Conservation (phyloP, 2,888 invertebrate species). For the Icerya purchasi region DNA sequence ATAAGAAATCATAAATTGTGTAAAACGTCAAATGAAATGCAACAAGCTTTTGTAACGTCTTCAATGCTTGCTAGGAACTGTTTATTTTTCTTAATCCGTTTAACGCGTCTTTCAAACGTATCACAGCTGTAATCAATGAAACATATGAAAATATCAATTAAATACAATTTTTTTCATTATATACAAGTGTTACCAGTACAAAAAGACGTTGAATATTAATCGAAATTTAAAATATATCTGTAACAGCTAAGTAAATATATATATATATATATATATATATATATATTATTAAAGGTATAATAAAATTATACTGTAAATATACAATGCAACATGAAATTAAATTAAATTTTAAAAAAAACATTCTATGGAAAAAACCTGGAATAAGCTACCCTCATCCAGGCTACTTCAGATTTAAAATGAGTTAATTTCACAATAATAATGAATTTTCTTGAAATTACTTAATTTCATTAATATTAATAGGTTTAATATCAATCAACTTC, state of each 20-base stretch:
- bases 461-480: too few species aligned
- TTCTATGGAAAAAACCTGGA: too few species aligned
- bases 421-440: too few species aligned
- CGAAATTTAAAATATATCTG: neutral
- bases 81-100: conserved; percentile 7
- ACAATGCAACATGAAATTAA: too few species aligned
- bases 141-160: neutral
- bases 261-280: neutral
- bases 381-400: too few species aligned
- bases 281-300: neutral
- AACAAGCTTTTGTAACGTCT: conserved; percentile 5
- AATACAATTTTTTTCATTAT: too few species aligned
- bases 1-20: conserved; percentile 5
- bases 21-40: neutral
- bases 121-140: conserved; percentile 11
- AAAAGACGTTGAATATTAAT: too few species aligned
- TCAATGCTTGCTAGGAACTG: conserved; percentile 14
- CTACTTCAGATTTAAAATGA: too few species aligned
- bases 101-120: conserved; percentile 10
- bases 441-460: too few species aligned
- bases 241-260: neutral
- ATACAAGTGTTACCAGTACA: too few species aligned
- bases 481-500: too few species aligned
- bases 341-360: too few species aligned
- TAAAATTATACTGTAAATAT: neutral